Evolutionary conservation across 92 coral and sea anemone species (phyloP).

Genomic region (Zoanthus gigantus): DNA sequence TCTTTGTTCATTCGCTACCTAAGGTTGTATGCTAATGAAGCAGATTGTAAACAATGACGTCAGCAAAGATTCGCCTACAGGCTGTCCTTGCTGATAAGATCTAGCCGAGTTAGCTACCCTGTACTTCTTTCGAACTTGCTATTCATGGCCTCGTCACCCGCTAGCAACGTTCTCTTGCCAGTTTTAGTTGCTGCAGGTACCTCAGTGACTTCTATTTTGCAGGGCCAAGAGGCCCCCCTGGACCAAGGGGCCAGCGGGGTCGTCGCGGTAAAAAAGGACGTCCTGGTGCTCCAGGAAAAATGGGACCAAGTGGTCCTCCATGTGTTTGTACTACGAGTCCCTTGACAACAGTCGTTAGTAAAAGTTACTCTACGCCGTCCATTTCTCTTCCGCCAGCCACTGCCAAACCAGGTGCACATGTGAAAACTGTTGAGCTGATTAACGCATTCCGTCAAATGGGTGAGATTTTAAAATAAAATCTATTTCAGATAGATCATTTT

Average conservation of each 20-base stretch:
- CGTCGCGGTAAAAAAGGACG: constrained; percentile 33
- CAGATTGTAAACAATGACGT: no score
- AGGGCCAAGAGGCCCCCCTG: constrained; percentile 22
- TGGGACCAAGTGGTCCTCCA: constrained; percentile 15
- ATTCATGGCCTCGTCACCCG: no score
- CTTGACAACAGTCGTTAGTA: not conserved
- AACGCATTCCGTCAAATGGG: constrained; percentile 1
- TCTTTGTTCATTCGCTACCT: no score
- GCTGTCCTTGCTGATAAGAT: no score
- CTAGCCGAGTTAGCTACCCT: no score
- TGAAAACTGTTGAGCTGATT: not conserved
- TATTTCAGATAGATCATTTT: no score
- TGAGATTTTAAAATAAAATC: no score
- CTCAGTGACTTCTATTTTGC: not conserved
- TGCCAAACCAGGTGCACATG: not conserved
- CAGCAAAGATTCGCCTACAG: no score
- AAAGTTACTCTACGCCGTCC: not conserved
- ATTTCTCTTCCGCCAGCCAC: not conserved
- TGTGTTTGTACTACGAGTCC: constrained; percentile 27
- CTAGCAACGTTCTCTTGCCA: no score
- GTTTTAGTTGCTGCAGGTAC: no score
- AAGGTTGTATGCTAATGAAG: no score
- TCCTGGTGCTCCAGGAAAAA: constrained; percentile 20
- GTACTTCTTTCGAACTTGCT: no score
- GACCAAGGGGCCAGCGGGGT: constrained; percentile 24